Evolutionary conservation across 1,140 invertebrate species (phyloP), one percentile per base, ranked within the genome.

Genomic region (Phymorhynchus buccinoides): DNA sequence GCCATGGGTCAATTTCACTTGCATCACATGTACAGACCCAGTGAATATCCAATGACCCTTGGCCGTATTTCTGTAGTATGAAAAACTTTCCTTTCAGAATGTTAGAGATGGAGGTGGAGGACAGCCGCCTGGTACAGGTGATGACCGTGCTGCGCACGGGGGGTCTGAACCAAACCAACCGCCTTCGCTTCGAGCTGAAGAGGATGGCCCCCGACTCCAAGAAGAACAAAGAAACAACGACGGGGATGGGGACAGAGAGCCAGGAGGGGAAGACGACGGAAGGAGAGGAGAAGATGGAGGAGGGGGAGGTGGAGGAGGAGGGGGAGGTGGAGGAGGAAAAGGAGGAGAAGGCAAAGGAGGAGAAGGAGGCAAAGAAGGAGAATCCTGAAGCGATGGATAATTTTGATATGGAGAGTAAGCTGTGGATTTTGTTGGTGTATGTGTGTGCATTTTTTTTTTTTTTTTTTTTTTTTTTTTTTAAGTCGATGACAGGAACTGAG

Each of bases 11-110:
- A n/a, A n/a, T n/a, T n/a, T n/a, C n/a, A n/a, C n/a, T n/a, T n/a
- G n/a, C n/a, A n/a, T n/a, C n/a, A n/a, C n/a, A n/a, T n/a, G n/a
- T n/a, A n/a, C n/a, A n/a, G n/a, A n/a, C n/a, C n/a, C n/a, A n/a
- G n/a, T n/a, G n/a, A n/a, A n/a, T n/a, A n/a, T n/a, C n/a, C n/a
- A n/a, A n/a, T n/a, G n/a, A n/a, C n/a, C n/a, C n/a, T n/a, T n/a
- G n/a, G n/a, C n/a, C n/a, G n/a, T n/a, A n/a, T n/a, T n/a, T n/a
- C n/a, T n/a, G n/a, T n/a, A n/a, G n/a, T n/a, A n/a, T n/a, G n/a
- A n/a, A n/a, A n/a, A n/a, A n/a, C n/a, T n/a, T n/a, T 27, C n/a
- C 42, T 30, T 75, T 27, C 73, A 75, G 73, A 16, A 75, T 75
- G 73, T 3, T 75, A 16, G 73, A 75, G 73, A 75, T 75, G 16